Evolutionary conservation across 2,113 vertebrate genomes (phyloP).

Genomic region (Ginglymostoma cirratum): DNA sequence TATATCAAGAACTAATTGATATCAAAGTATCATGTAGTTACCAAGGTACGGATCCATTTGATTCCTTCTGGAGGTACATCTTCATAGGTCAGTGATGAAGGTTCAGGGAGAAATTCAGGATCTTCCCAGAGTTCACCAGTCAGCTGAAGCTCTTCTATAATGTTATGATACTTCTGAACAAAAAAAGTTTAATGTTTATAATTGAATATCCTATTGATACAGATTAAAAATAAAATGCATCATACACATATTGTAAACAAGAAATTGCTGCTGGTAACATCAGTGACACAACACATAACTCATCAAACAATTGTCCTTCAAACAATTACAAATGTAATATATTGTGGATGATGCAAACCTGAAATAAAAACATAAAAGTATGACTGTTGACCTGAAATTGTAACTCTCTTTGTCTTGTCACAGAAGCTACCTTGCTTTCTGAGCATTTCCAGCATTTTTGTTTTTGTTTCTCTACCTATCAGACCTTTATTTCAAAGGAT

Average conservation of each 20-base stretch:
- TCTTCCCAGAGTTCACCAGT: constrained; percentile 25
- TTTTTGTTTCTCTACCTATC: not conserved
- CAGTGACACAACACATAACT: not conserved
- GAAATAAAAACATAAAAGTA: not conserved
- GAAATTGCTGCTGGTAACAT: not conserved
- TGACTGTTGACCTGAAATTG: not conserved
- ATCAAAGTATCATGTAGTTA: not conserved
- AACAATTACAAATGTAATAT: not conserved
- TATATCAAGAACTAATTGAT: not conserved
- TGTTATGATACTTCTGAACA: constrained; percentile 26
- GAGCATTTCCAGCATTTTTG: too few species aligned
- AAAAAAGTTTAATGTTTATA: not conserved
- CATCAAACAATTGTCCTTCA: not conserved
- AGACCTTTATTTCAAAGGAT: not conserved
- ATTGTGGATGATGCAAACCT: not conserved
- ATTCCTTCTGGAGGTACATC: constrained; percentile 10
- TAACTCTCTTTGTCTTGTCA: too few species aligned
- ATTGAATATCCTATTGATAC: not conserved
- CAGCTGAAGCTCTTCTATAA: constrained; percentile 5
- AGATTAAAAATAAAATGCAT: not conserved
- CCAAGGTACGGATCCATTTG: constrained; percentile 32
- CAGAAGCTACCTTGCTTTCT: too few species aligned
- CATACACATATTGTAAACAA: not conserved
- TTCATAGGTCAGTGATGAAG: constrained; percentile 36
- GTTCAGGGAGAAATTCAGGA: constrained; percentile 36